These are phyloP conservation scores for Platycercus adscitus DNA, from an alignment of 2,113 vertebrate genomes.

Conservation along the genomic window DNA sequence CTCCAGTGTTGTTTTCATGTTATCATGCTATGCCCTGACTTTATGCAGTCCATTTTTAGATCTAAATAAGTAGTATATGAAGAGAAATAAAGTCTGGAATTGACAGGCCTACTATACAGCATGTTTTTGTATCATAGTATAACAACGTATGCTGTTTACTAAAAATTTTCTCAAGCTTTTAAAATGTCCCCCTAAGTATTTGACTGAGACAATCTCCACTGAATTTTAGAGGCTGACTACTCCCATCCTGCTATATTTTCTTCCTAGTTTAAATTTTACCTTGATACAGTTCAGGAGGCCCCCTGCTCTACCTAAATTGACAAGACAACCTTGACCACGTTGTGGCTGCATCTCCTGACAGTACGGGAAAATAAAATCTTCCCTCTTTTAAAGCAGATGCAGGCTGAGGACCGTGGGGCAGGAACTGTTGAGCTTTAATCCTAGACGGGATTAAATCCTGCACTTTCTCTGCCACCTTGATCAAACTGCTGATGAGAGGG, in stretches of 20 bases:
- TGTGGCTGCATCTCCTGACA: not conserved
- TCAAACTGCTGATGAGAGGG: conserved; percentile 27
- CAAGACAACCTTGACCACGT: conserved; percentile 24
- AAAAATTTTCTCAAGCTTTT: not conserved
- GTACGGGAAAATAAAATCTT: not conserved
- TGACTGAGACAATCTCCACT: not conserved
- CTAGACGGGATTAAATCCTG: not conserved
- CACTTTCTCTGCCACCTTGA: not conserved
- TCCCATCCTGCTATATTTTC: not conserved
- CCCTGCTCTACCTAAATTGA: conserved; percentile 38
- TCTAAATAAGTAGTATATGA: not conserved
- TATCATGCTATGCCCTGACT: not conserved
- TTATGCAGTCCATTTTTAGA: not conserved
- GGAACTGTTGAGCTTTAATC: conserved; percentile 18
- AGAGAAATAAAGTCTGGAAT: not conserved
- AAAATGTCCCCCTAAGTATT: not conserved
- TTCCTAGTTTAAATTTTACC: not conserved
- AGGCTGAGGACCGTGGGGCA: not conserved
- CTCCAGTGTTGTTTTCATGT: not conserved
- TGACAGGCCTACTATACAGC: not conserved
- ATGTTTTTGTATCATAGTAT: not conserved
- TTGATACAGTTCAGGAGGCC: not conserved
- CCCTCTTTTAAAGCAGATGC: not conserved
- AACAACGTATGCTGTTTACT: not conserved
- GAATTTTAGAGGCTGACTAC: not conserved